phyloP scores from a whole-genome alignment of 2,113 vertebrate genomes.

The Paradoxurus hermaphroditus region DNA sequence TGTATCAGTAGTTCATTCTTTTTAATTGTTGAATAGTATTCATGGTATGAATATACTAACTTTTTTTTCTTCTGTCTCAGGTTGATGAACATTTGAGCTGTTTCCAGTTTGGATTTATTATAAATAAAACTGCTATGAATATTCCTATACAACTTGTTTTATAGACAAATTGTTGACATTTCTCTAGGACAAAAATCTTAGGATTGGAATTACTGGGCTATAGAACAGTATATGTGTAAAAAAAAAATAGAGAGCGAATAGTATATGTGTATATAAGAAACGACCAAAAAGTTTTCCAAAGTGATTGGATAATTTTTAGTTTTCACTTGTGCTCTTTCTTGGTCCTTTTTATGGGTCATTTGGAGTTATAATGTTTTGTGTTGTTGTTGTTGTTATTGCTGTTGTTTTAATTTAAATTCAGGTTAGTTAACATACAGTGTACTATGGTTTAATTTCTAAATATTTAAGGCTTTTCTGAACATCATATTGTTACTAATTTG shows the following conservation, averaged over 20 bases:
- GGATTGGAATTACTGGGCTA: not conserved
- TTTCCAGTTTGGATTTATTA: not conserved
- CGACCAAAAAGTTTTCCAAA: not conserved
- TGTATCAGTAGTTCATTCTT: not conserved
- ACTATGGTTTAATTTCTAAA: not conserved
- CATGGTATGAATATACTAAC: not conserved
- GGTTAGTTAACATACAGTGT: too few relatives aligned
- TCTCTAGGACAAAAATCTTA: not conserved
- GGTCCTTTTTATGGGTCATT: not conserved
- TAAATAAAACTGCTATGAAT: not conserved
- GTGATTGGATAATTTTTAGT: not conserved
- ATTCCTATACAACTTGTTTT: not conserved
- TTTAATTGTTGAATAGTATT: not conserved
- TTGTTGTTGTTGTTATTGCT: too few relatives aligned
- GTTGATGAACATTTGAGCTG: not conserved
- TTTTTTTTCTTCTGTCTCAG: not conserved
- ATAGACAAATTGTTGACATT: not conserved
- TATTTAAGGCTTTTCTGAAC: not conserved
- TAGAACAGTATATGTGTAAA: not conserved
- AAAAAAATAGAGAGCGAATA: not conserved
- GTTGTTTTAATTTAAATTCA: too few relatives aligned
- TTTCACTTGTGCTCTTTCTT: not conserved
- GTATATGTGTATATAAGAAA: not conserved
- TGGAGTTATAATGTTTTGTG: not conserved
- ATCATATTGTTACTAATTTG: not conserved